These are phyloP conservation scores for Eurystomus gularis DNA, from an alignment of 2,113 vertebrate species.

Conservation along the genomic window DNA sequence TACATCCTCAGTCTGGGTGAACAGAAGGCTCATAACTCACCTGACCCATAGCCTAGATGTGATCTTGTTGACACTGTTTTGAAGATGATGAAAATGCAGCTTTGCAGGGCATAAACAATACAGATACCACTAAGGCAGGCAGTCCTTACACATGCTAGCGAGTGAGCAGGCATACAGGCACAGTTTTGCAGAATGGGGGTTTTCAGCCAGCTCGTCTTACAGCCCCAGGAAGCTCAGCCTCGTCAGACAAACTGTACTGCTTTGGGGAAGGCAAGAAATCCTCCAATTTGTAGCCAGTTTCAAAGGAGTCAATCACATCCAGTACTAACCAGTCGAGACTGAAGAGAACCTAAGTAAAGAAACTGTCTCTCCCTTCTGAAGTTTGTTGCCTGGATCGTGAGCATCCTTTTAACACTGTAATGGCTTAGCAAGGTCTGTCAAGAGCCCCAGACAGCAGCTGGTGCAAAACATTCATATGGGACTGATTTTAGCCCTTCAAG, in stretches of 20 bases:
- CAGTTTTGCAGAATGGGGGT: neutral
- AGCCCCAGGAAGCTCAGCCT: neutral
- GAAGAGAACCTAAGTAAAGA: neutral
- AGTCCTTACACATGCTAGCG: neutral
- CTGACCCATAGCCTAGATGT: neutral
- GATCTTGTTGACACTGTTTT: neutral
- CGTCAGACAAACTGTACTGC: rapidly evolving
- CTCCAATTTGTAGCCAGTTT: neutral
- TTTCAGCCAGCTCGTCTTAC: neutral
- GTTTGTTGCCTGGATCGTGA: neutral
- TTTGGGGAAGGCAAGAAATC: neutral
- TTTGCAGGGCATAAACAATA: neutral
- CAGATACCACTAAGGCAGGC: neutral
- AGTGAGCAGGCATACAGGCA: neutral
- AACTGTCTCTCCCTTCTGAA: neutral
- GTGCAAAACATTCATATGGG: neutral
- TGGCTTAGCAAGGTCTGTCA: neutral
- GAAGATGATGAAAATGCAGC: neutral
- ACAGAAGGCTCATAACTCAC: neutral
- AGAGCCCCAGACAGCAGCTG: neutral
- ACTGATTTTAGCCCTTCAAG: neutral
- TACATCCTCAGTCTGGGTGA: neutral
- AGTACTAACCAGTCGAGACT: neutral
- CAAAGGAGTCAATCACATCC: neutral
- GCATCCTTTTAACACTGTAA: neutral